Percentiles rank a stretch among this genome's conserved stretches.
Conservation (phyloP, 2,113 vertebrate genomes). For the Rallus limicola region DNA sequence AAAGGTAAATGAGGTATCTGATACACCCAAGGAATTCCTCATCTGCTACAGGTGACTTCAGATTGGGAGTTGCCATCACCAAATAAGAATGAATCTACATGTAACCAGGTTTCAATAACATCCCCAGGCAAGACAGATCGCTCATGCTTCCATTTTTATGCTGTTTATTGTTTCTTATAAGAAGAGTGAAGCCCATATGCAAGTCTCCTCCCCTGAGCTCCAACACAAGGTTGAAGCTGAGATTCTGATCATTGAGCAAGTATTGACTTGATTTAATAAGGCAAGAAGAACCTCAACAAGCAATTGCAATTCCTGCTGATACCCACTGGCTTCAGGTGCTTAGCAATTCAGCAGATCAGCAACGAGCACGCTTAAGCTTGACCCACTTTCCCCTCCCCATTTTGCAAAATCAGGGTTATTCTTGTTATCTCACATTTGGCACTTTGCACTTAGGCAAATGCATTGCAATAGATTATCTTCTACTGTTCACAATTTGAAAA, state of each 20-base stretch:
- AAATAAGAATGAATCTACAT: slow-evolving; percentile 1
- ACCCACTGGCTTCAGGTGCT: not conserved
- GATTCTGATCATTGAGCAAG: slow-evolving; percentile 36
- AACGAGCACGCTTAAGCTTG: not conserved
- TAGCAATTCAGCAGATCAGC: not conserved
- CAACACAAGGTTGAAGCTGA: not conserved
- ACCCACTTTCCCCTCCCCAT: not conserved
- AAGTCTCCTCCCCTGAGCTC: slow-evolving; percentile 1
- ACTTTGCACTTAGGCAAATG: not conserved
- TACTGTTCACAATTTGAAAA: not conserved
- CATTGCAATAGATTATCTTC: not conserved
- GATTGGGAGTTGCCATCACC: slow-evolving; percentile 34
- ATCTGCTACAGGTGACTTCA: slow-evolving; percentile 54
- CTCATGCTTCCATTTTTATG: not conserved
- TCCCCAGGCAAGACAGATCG: not conserved
- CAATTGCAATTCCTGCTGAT: not conserved
- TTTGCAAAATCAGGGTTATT: not conserved
- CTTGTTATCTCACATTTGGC: not conserved
- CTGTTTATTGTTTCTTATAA: not conserved
- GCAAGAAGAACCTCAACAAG: not conserved
- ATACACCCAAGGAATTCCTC: slow-evolving; percentile 64
- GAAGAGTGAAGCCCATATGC: not conserved
- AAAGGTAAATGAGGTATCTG: slow-evolving; percentile 52
- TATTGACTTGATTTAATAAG: slow-evolving; percentile 38
- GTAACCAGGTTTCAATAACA: not conserved